phyloP scores from a whole-genome alignment of 1,140 invertebrate species.

The Agrilus planipennis region DNA sequence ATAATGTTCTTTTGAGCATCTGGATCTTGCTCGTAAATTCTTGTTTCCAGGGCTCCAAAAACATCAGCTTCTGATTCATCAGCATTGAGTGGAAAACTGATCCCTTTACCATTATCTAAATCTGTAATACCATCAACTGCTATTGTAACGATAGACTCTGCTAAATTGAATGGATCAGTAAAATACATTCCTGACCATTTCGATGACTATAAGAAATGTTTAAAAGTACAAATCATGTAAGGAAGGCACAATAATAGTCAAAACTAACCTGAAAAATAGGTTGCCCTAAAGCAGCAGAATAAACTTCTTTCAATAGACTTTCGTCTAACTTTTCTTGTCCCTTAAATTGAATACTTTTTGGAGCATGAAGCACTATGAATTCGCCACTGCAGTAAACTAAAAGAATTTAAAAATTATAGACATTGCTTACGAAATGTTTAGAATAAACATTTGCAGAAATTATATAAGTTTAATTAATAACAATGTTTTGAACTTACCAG shows the following conservation, averaged over 20 bases:
- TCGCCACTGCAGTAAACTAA: slow-evolving; percentile 53
- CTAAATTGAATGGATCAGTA: slow-evolving; percentile 59
- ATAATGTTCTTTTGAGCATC: slow-evolving; percentile 45
- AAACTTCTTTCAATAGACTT: slow-evolving; percentile 57
- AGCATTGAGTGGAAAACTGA: slow-evolving; percentile 45
- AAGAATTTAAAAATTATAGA: no score
- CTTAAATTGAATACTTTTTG: slow-evolving; percentile 51
- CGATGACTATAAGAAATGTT: slow-evolving; percentile 38
- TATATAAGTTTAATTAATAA: no score
- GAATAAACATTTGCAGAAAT: no score
- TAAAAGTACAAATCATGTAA: slow-evolving; percentile 5
- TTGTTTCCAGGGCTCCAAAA: slow-evolving; percentile 43
- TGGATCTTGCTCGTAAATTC: slow-evolving; percentile 43
- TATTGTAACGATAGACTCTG: slow-evolving; percentile 63
- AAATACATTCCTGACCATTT: slow-evolving; percentile 60
- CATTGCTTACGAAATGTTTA: no score
- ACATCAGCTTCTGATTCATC: slow-evolving; percentile 51
- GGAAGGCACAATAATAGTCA: slow-evolving; percentile 5
- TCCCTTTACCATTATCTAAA: slow-evolving; percentile 39
- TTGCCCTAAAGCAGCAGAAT: slow-evolving; percentile 55
- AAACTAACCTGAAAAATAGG: slow-evolving; percentile 45
- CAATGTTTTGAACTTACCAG: no score
- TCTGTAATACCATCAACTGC: slow-evolving; percentile 56
- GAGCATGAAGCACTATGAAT: slow-evolving; percentile 52
- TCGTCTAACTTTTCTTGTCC: slow-evolving; percentile 47